Conservation (phyloP, 2,888 invertebrate species). For the Lordiphosa fenestrarum region DNA sequence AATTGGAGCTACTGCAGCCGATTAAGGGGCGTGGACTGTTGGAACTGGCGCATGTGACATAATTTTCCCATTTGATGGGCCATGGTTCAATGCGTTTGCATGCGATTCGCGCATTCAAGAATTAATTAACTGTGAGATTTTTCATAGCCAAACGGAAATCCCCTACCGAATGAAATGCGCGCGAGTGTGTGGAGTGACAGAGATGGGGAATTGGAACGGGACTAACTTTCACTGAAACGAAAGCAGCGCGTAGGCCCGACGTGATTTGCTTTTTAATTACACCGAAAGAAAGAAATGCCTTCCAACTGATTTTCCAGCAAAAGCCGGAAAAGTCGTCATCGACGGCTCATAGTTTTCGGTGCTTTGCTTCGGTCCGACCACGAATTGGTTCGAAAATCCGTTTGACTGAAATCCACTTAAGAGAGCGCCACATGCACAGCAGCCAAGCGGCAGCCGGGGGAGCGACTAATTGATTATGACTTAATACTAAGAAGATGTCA, state of each 20-base stretch:
- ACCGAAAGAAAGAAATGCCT: slow-evolving; percentile 21
- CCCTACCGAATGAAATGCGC: slow-evolving; percentile 29
- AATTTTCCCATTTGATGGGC: slow-evolving; percentile 37
- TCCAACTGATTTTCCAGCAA: slow-evolving; percentile 37
- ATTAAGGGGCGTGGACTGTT: slow-evolving; percentile 1
- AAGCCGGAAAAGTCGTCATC: slow-evolving; percentile 19
- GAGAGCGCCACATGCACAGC: slow-evolving; percentile 2
- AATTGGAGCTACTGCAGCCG: slow-evolving; percentile 32
- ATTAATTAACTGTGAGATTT: slow-evolving; percentile 65
- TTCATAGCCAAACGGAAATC: slow-evolving; percentile 49
- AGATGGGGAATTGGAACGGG: neutral
- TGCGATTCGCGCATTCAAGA: slow-evolving; percentile 35
- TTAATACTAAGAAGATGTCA: neutral
- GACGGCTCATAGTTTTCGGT: slow-evolving; percentile 32
- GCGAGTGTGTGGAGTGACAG: slow-evolving; percentile 26
- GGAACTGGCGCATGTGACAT: slow-evolving; percentile 50
- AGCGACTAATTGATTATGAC: slow-evolving; percentile 7
- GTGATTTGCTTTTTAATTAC: slow-evolving; percentile 70
- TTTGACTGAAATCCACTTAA: neutral
- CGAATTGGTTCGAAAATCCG: neutral
- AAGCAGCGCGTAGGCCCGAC: slow-evolving; percentile 26
- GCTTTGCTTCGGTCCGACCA: neutral
- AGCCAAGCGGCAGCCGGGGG: neutral
- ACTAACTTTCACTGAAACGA: slow-evolving; percentile 18
- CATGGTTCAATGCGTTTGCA: slow-evolving; percentile 45